Base-by-base conservation (phyloP, 2,888 invertebrate genomes). In the Ischnus inquisitorius region DNA sequence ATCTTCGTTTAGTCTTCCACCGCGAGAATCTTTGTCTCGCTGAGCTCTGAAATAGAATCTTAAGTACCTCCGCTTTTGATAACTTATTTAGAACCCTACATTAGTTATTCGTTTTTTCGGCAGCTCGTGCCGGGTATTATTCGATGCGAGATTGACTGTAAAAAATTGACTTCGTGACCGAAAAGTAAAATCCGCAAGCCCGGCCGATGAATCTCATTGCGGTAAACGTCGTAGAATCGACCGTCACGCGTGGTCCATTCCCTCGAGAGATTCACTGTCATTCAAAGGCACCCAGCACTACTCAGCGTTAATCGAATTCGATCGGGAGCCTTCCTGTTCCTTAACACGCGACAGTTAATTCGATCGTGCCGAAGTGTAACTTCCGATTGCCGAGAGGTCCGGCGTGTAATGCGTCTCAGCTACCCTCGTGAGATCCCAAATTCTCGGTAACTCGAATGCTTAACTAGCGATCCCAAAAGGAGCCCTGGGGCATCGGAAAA, bases 271-370 rank as follows among this genome's bases (percentile, higher is more conserved):
- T 48, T 68, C 25, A 22, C 2, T 16, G 16, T 6, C 25, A 74
- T 67, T n/a, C n/a, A 12, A 14, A 12, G 22, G 25, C 22, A 41
- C 12, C 48, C n/a, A 10, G 34, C 22, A 12, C 22, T 34, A 74
- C 39, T 64, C 39, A 5, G 12, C 0, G 8, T 22, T 54, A 65
- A 76, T 76, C 65, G 54, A 76, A 65, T 51, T 76, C 25, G 41
- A 65, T 76, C 62, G 74, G 4, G 3, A 75, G 64, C 5, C 34
- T 34, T 8, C 34, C 12, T 12, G 19, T 12, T 28, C 46, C 28
- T 34, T 62, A 62, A 25, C 51, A 51, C 34, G 64, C 51, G 41
- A 76, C 41, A 22, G 39, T 65, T 46, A 65, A 76, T 48, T 54
- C 65, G 22, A 76, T 54, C 48, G n/a, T 34, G 41, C n/a, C 46